phyloP scores from a whole-genome alignment of 2,113 vertebrate species.

The Aptenodytes forsteri region DNA sequence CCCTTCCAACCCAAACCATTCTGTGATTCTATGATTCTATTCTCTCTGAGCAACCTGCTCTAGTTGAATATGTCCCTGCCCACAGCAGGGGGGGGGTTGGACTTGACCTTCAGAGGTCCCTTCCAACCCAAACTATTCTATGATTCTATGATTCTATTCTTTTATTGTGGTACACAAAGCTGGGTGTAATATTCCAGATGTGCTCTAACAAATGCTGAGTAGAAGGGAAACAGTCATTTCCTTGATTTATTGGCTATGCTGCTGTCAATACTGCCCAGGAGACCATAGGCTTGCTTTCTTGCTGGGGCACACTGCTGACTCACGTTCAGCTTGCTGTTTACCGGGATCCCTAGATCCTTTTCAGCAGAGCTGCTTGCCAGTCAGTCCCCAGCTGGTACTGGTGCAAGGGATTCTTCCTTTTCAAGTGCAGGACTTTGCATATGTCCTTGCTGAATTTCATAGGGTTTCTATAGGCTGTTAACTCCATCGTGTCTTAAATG shows the following conservation, averaged over 20 bases:
- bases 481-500: no score
- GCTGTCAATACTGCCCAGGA: neutral
- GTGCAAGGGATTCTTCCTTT: neutral
- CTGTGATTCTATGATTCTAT: no score
- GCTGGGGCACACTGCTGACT: neutral
- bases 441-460: neutral
- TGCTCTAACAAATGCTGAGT: neutral
- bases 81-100: no score
- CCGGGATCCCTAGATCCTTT: neutral
- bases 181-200: neutral
- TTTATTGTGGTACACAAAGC: neutral
- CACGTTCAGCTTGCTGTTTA: neutral
- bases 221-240: neutral
- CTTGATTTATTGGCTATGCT: neutral
- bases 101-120: no score
- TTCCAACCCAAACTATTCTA: no score
- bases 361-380: neutral
- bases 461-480: neutral
- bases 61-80: no score
- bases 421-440: rapidly evolving
- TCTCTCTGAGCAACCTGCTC: no score
- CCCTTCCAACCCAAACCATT: no score
- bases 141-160: neutral
- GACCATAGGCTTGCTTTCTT: neutral
- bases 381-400: neutral